Evolutionary conservation across 1,140 invertebrate genomes (phyloP), one percentile per base, ranked within the genome.

Genomic region (Stenopsyche tienmushanensis): DNA sequence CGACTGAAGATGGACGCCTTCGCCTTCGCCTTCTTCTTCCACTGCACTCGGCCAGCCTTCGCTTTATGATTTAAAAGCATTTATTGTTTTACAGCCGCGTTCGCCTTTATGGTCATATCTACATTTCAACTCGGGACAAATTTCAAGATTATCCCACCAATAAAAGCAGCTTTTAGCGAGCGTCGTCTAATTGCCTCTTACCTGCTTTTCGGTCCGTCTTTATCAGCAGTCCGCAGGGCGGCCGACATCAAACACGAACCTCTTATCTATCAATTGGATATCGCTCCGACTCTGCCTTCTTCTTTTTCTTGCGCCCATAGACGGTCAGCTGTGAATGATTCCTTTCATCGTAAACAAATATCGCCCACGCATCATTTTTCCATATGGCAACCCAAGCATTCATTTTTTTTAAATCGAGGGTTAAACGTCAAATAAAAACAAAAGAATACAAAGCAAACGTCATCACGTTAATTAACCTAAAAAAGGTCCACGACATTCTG

Each of bases 121-220:
- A 34, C 44, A 47, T 20, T 20, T 47, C 10, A 7, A 18, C 5
- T 15, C 44, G 10, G 17, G 18, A 47, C 15, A 26, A 47, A 34
- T 39, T 47, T 47, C 15, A n/a, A 47, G 57, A 60, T 60, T 60
- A 60, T 60, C 57, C 57, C n/a, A 25, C 24, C 24, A 60, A 60
- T 47, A 47, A 47, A 60, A 45, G 24, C 34, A 23, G 57, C 57
- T 60, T 60, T 60, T 60, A 60, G 42, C 57, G 57, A 29, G 18
- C 42, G 20, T 3, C 20, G 21, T 60, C 57, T 60, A 60, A 60
- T 60, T 60, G 57, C 42, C 39, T 29, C 23, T 25, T 47, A 47
- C 44, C 44, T 18, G 44, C 8, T 47, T 9, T 47, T 47, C 34
- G 34, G 10, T 47, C 44, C 17, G 10, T 18, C 17, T 39, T 39